phyloP scores from a whole-genome alignment of 1,140 invertebrate species.

The Whitmania pigra region DNA sequence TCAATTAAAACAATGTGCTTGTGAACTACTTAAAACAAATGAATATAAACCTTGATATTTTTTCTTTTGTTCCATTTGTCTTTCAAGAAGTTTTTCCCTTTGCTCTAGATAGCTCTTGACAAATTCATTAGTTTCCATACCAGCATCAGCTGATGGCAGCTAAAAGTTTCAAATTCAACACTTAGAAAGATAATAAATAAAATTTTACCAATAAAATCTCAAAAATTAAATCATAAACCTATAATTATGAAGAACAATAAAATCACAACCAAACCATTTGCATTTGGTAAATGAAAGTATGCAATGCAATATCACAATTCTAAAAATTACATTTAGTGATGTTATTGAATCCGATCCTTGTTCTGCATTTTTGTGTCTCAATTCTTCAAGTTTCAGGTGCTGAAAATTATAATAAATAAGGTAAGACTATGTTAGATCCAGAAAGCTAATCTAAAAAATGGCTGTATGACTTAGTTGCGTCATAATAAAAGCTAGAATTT shows the following conservation, averaged over 20 bases:
- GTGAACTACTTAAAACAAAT: neutral
- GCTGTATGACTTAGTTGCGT: too few species aligned
- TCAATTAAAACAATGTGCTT: neutral
- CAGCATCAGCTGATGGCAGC: constrained; percentile 29
- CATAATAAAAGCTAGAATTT: too few species aligned
- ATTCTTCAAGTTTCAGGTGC: too few species aligned
- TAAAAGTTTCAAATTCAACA: constrained; percentile 9
- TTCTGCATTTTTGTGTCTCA: neutral
- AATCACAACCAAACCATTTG: neutral
- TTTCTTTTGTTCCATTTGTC: constrained; percentile 31
- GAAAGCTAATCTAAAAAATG: too few species aligned
- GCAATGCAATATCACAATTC: neutral
- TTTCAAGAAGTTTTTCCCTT: constrained; percentile 33
- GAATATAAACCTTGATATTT: constrained; percentile 31
- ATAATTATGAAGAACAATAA: neutral
- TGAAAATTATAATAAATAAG: too few species aligned
- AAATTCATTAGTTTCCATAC: constrained; percentile 34
- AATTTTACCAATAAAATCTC: neutral
- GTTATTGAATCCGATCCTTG: neutral
- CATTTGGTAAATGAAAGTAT: neutral
- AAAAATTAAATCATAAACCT: constrained; percentile 2
- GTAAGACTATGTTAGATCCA: too few species aligned
- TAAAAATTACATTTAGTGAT: constrained; percentile 2
- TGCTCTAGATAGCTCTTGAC: constrained; percentile 37
- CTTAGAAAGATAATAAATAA: neutral